phyloP scores from a whole-genome alignment of 2,113 vertebrate species.

The Reinhardtius hippoglossoides region DNA sequence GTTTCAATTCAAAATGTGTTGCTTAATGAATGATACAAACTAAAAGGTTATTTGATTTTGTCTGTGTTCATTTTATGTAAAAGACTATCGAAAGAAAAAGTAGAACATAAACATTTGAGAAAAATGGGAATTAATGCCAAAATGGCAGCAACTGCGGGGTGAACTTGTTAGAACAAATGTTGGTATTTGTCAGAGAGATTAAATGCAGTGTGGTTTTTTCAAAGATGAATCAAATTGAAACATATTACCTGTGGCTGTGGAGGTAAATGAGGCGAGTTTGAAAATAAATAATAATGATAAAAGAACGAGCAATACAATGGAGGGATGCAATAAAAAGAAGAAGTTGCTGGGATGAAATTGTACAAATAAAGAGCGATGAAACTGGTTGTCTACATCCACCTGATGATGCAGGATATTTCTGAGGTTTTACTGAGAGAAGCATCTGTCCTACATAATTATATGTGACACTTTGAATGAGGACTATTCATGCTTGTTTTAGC shows the following conservation, averaged over 20 bases:
- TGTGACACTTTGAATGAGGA: conserved; percentile 5
- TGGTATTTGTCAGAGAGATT: conserved; percentile 15
- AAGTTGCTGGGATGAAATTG: conserved; percentile 51
- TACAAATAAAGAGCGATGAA: conserved; percentile 67
- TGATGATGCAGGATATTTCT: conserved; percentile 75
- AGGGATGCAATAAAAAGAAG: conserved; percentile 66
- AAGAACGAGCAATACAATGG: conserved; percentile 43
- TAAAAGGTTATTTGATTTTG: no score
- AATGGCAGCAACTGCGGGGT: conserved; percentile 11
- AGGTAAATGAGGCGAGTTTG: conserved; percentile 35
- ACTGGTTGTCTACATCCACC: conserved; percentile 81
- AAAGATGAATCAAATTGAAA: conserved; percentile 42
- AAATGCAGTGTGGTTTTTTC: conserved; percentile 27
- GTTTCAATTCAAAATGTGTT: no score
- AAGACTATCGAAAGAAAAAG: no score
- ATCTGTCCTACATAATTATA: conserved; percentile 4
- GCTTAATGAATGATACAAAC: no score
- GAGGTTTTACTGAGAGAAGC: conserved; percentile 40
- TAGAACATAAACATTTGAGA: no score
- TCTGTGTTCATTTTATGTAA: no score
- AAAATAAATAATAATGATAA: conserved; percentile 17
- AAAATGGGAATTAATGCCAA: conserved; percentile 20
- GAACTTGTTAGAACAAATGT: conserved; percentile 28
- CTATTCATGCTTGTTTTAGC: conserved; percentile 60
- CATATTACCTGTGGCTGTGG: conserved; percentile 57